These are phyloP conservation scores for Neolamprologus longior DNA, from an alignment of 2,113 vertebrate species.

Conservation along the genomic window DNA sequence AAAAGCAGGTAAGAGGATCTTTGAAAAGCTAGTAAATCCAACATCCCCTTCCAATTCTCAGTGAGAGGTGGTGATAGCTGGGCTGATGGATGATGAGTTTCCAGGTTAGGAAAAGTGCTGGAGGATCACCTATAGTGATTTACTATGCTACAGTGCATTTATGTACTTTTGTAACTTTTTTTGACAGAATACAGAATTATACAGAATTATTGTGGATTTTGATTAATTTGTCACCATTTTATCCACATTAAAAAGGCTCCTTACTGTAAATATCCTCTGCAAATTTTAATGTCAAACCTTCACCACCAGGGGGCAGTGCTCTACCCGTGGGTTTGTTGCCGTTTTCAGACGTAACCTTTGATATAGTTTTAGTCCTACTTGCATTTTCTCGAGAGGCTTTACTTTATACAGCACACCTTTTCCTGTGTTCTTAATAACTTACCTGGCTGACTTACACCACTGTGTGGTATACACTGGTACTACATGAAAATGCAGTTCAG, in stretches of 20 bases:
- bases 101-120: background rate
- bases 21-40: background rate
- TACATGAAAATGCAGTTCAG: background rate
- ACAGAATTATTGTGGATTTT: background rate
- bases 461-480: background rate
- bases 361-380: background rate
- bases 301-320: background rate
- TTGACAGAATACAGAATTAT: background rate
- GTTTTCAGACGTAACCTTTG: background rate
- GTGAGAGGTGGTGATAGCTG: background rate
- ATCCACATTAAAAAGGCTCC: background rate
- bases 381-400: background rate
- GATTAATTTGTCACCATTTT: background rate
- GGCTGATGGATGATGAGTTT: background rate
- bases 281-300: background rate
- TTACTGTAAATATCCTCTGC: background rate
- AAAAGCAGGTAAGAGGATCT: background rate
- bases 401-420: background rate
- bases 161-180: background rate
- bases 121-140: background rate
- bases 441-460: background rate
- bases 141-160: background rate
- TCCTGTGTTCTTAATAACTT: background rate
- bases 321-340: background rate
- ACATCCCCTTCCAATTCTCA: background rate